phyloP scores from a whole-genome alignment of 2,888 invertebrate genomes.

The Melinopterus prodromus region DNA sequence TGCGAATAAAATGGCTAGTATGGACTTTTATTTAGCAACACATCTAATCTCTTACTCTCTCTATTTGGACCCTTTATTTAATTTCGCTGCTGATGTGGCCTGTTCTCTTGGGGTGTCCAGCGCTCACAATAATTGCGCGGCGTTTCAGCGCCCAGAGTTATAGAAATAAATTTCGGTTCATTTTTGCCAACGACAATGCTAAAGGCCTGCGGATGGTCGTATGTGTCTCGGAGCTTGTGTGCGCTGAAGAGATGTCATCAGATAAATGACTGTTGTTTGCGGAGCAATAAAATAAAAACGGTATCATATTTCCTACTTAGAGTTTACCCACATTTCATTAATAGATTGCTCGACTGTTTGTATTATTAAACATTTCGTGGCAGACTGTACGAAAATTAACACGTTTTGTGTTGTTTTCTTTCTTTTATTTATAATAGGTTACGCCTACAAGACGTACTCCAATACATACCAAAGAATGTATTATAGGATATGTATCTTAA shows the following conservation, averaged over 20 bases:
- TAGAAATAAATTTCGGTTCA: background rate
- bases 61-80: background rate
- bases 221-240: background rate
- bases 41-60: background rate
- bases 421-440: too few relatives aligned
- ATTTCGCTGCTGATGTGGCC: background rate
- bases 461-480: too few relatives aligned
- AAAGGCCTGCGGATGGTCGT: background rate
- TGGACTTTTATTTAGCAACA: background rate
- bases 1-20: background rate
- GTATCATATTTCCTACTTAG: background rate
- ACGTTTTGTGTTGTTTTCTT: too few relatives aligned
- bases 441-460: too few relatives aligned
- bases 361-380: background rate
- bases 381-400: background rate
- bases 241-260: background rate
- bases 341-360: background rate
- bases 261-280: background rate
- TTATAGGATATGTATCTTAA: background rate
- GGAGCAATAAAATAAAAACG: background rate
- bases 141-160: background rate
- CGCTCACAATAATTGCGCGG: background rate
- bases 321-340: background rate
- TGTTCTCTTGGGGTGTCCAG: background rate
- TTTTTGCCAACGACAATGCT: background rate